These are phyloP conservation scores for Aurelia sp. DNA, from an alignment of 30 jellyfish, hydroid and myxozoan genomes.

Conservation along the genomic window DNA sequence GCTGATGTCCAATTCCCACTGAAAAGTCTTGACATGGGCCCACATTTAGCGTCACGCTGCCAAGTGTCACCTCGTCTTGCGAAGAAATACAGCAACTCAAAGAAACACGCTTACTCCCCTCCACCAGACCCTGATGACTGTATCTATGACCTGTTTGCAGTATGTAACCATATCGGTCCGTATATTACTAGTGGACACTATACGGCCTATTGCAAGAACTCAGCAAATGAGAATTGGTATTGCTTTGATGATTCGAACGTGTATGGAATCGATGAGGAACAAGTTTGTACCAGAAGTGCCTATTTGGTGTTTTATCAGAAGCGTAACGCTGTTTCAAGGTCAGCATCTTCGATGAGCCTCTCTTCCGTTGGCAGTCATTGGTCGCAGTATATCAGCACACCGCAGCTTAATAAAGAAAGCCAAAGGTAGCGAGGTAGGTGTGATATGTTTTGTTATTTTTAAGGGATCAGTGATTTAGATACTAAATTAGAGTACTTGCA, in stretches of 20 bases:
- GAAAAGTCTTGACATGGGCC: conserved; percentile 69
- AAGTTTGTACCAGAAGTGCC: conserved; percentile 82
- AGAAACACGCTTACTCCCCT: conserved; percentile 41
- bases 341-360: conserved; percentile 58
- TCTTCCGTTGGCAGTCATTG: conserved; percentile 57
- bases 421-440: conserved; percentile 24
- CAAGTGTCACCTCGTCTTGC: conserved; percentile 28
- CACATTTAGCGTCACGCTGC: conserved; percentile 64
- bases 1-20: conserved; percentile 72
- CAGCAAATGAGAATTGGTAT: conserved; percentile 79
- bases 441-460: no score
- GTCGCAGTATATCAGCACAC: conserved; percentile 38
- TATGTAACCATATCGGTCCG: conserved; percentile 88
- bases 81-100: conserved; percentile 34
- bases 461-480: no score
- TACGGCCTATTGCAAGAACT: conserved; percentile 76
- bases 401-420: conserved; percentile 22
- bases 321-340: conserved; percentile 56
- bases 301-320: conserved; percentile 80
- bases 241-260: conserved; percentile 75
- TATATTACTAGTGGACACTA: conserved; percentile 86
- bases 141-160: conserved; percentile 79
- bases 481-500: no score
- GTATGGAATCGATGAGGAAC: conserved; percentile 53
- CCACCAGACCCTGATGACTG: conserved; percentile 74